phyloP scores from a whole-genome alignment of 2,113 vertebrate genomes.

The Stercorarius parasiticus region DNA sequence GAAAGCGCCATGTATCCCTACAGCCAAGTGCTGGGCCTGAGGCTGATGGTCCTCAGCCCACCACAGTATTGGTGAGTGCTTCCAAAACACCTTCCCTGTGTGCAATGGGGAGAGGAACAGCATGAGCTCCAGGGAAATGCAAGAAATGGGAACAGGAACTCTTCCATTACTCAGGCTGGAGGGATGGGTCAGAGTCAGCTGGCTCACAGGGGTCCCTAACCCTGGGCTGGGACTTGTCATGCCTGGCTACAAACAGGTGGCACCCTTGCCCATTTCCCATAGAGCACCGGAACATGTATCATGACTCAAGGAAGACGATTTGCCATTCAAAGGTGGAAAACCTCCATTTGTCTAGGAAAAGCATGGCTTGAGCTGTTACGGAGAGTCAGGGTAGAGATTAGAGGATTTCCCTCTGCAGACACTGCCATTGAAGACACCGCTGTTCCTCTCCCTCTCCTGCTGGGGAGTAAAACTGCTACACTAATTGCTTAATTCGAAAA shows the following conservation, averaged over 20 bases:
- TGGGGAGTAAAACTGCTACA: neutral
- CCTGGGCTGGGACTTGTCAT: neutral
- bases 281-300: rapidly evolving
- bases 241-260: neutral
- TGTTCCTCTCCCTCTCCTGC: neutral
- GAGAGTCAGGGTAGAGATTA: neutral
- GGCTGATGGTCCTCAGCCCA: rapidly evolving
- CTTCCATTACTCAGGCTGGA: neutral
- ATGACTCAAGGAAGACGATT: neutral
- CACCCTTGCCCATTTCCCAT: neutral
- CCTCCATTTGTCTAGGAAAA: neutral
- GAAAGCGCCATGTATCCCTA: neutral
- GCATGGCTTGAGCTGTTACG: neutral
- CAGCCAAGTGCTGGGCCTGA: neutral
- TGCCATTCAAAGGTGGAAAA: neutral
- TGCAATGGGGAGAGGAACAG: neutral
- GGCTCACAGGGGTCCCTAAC: neutral
- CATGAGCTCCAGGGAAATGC: rapidly evolving
- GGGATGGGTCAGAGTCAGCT: neutral
- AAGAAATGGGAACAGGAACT: neutral
- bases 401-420: neutral
- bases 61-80: neutral
- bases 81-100: neutral
- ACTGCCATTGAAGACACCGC: rapidly evolving
- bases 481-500: neutral